Conservation (phyloP, 2,113 vertebrate species). For the Perccottus glenii region DNA sequence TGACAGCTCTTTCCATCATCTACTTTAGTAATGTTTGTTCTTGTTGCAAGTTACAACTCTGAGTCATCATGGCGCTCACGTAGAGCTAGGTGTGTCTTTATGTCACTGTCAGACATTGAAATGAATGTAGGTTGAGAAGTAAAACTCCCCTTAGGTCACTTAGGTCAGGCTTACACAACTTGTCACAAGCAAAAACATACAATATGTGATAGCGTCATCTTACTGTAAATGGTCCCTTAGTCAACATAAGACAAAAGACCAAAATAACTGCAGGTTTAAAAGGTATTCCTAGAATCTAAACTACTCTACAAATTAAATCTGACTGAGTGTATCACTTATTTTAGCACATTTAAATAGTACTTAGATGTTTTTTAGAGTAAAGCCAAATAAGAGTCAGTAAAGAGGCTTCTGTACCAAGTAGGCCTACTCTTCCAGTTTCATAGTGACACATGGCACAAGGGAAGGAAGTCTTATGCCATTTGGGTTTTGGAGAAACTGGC, state of each 20-base stretch:
- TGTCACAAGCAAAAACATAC: too few relatives aligned
- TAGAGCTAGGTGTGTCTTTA: constrained; percentile 8
- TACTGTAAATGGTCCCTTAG: too few relatives aligned
- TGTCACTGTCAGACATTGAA: constrained; percentile 17
- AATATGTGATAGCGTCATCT: too few relatives aligned
- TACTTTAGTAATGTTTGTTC: constrained; percentile 23
- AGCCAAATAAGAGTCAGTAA: too few relatives aligned
- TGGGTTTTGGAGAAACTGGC: constrained; percentile 5
- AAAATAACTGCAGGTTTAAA: too few relatives aligned
- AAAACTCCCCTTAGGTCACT: neutral
- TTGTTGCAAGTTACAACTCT: constrained; percentile 18
- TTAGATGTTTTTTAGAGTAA: too few relatives aligned
- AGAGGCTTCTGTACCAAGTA: too few relatives aligned
- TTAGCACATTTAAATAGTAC: too few relatives aligned
- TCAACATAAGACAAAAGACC: neutral
- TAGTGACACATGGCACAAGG: neutral
- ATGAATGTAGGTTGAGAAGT: neutral
- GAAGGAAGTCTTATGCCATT: constrained; percentile 35
- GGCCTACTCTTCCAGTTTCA: too few relatives aligned
- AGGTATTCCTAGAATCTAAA: too few relatives aligned
- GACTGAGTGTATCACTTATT: too few relatives aligned
- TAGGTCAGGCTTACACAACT: neutral
- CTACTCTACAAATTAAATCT: too few relatives aligned
- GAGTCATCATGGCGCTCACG: constrained; percentile 27
- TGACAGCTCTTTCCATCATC: constrained; percentile 11